phyloP scores from a whole-genome alignment of 1,140 invertebrate species.

The Platyscapa corneri region DNA sequence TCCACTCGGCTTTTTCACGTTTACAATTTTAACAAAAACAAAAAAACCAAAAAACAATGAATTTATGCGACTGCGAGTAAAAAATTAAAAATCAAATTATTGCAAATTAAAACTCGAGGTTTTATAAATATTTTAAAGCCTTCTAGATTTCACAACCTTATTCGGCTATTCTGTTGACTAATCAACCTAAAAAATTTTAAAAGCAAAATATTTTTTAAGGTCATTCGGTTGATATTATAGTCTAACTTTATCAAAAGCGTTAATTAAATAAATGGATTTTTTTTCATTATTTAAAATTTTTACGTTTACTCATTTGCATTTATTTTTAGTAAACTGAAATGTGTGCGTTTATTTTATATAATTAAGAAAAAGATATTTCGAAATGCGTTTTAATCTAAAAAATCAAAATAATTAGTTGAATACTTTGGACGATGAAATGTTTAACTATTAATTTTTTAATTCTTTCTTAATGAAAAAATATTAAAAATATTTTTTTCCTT shows the following conservation, averaged over 20 bases:
- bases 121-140: neutral
- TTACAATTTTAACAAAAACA: too few relatives aligned
- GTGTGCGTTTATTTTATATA: neutral
- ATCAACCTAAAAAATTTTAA: too few relatives aligned
- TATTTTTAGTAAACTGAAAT: neutral
- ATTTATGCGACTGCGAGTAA: too few relatives aligned
- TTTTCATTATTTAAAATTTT: too few relatives aligned
- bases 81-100: constrained; percentile 1
- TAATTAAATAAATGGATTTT: too few relatives aligned
- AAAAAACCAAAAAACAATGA: too few relatives aligned
- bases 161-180: neutral
- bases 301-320: neutral
- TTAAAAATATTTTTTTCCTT: too few relatives aligned
- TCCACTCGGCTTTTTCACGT: too few relatives aligned
- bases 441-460: neutral
- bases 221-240: too few relatives aligned
- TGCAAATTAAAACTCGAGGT: neutral
- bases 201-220: neutral
- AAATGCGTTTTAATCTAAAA: neutral
- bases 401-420: neutral
- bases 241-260: too few relatives aligned
- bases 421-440: neutral
- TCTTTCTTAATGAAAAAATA: too few relatives aligned
- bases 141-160: neutral
- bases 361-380: too few relatives aligned